Evolutionary conservation across 2,113 vertebrate genomes (phyloP).

Genomic region (Urocolius indicus): DNA sequence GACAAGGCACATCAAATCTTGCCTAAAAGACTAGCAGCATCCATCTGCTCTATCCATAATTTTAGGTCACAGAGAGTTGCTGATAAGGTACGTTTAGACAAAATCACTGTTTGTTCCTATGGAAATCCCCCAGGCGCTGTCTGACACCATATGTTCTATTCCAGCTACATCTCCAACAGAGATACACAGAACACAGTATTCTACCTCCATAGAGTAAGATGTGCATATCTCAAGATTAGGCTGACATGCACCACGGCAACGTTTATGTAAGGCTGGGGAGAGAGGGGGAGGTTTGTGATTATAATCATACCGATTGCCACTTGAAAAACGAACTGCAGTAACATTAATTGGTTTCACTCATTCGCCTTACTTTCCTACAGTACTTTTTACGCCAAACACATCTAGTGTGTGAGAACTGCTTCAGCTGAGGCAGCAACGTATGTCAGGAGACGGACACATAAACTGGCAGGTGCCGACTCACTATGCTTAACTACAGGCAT

Average conservation of each 20-base stretch:
- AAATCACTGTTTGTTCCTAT: conserved; percentile 13
- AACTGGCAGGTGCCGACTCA: background rate
- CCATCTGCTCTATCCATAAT: background rate
- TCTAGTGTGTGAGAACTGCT: background rate
- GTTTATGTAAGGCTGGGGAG: background rate
- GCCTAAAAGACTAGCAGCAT: conserved; percentile 15
- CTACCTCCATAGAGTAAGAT: background rate
- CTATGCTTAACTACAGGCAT: background rate
- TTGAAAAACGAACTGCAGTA: background rate
- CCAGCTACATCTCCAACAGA: background rate
- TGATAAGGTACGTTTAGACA: conserved; percentile 34
- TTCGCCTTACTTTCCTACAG: background rate
- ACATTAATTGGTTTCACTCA: background rate
- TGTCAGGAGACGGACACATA: fast-evolving
- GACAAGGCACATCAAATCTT: background rate
- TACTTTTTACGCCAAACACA: background rate
- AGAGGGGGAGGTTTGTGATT: background rate
- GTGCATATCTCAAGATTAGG: background rate
- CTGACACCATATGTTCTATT: conserved; percentile 48
- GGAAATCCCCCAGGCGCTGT: conserved; percentile 15
- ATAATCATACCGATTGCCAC: background rate
- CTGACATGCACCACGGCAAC: background rate
- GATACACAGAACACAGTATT: background rate
- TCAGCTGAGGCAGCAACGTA: background rate
- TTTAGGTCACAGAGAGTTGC: conserved; percentile 19